phyloP scores from a whole-genome alignment of 2,113 vertebrate genomes.

The Oreocharis arfaki region DNA sequence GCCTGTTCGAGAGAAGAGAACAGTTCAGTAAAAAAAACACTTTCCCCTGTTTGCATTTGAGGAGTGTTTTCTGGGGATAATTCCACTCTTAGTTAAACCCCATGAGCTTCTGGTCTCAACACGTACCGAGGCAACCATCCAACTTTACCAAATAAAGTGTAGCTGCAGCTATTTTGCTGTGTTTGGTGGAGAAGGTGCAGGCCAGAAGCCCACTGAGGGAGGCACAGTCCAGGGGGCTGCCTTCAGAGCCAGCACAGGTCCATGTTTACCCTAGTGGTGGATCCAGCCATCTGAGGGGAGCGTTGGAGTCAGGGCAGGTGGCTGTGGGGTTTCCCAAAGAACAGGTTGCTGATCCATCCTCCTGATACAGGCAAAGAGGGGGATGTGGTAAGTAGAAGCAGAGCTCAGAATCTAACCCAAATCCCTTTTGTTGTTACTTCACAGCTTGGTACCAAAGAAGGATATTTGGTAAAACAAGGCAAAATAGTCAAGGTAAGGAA shows the following conservation, averaged over 20 bases:
- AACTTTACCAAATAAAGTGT: neutral
- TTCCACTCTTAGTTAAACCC: neutral
- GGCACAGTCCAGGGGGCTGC: neutral
- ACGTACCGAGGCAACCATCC: fast-evolving
- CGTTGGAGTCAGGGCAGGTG: fast-evolving
- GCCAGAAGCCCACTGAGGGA: neutral
- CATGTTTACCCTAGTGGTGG: fast-evolving
- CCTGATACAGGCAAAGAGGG: fast-evolving
- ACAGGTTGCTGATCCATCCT: neutral
- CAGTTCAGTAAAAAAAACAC: neutral
- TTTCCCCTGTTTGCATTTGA: neutral
- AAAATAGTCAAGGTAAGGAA: constrained; percentile 82
- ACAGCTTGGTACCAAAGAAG: constrained; percentile 96
- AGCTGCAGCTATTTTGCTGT: neutral
- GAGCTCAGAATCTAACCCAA: neutral
- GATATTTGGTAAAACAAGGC: constrained; percentile 93
- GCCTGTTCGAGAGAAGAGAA: neutral
- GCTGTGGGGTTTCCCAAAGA: neutral
- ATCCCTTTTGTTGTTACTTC: constrained; percentile 20
- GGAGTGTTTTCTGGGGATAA: neutral
- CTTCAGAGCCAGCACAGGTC: neutral
- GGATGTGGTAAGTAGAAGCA: neutral
- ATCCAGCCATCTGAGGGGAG: neutral
- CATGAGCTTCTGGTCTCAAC: neutral
- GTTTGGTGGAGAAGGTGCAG: neutral